phyloP scores from a whole-genome alignment of 1,140 invertebrate genomes.

The Meteorus sp. region DNA sequence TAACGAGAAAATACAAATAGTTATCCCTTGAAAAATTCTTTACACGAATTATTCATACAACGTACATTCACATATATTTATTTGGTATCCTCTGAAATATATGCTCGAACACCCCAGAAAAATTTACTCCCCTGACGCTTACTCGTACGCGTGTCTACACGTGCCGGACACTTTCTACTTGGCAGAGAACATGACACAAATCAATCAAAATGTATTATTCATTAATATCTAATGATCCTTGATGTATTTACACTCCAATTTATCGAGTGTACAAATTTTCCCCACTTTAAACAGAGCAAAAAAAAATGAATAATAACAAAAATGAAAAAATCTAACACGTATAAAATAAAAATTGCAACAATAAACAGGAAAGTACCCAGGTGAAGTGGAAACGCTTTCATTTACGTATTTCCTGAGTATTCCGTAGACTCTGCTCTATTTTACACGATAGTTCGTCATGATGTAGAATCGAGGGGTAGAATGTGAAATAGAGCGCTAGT shows the following conservation, averaged over 20 bases:
- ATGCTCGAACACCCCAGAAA: background rate
- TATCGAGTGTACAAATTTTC: no score
- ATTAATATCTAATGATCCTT: no score
- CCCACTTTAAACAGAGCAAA: no score
- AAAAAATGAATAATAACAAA: no score
- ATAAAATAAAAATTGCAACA: background rate
- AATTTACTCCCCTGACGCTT: background rate
- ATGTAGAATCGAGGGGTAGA: slow-evolving; percentile 22
- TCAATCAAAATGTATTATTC: slow-evolving; percentile 1
- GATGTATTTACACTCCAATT: no score
- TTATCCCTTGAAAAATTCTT: background rate
- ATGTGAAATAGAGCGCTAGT: slow-evolving; percentile 7
- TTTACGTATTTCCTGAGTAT: slow-evolving; percentile 13
- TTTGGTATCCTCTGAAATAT: background rate
- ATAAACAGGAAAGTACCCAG: background rate
- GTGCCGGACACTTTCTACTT: slow-evolving; percentile 11
- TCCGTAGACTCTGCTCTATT: slow-evolving; percentile 26
- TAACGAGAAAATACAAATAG: slow-evolving; percentile 1
- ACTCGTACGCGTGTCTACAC: slow-evolving; percentile 15
- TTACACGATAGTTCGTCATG: slow-evolving; percentile 31
- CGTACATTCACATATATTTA: background rate
- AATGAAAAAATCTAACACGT: no score
- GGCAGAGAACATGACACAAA: background rate
- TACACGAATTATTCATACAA: background rate
- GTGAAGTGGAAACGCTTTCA: background rate